These are phyloP conservation scores for Hippopotamus amphibius DNA, from an alignment of 2,113 vertebrate genomes.

Conservation along the genomic window DNA sequence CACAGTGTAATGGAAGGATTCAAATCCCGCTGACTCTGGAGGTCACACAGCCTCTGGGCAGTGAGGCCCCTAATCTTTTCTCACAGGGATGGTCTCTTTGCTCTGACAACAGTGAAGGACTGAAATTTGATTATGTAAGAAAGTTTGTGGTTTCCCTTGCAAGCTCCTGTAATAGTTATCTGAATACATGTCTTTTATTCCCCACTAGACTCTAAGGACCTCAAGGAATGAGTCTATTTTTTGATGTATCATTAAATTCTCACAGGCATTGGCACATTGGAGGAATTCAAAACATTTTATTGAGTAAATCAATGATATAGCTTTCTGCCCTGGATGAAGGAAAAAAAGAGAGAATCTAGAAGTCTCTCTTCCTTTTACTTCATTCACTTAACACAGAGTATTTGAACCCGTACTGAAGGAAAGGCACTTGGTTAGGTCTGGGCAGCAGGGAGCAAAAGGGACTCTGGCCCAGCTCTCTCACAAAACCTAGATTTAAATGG, in stretches of 20 bases:
- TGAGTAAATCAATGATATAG: no score
- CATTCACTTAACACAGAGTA: neutral
- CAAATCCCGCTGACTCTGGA: no score
- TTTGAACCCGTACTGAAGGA: neutral
- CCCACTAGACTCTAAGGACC: no score
- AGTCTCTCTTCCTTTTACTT: neutral
- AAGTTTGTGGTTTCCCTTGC: no score
- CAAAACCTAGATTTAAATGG: neutral
- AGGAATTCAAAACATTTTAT: neutral
- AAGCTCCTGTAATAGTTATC: no score
- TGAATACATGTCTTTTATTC: no score
- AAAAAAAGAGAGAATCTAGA: neutral
- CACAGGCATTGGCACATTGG: neutral
- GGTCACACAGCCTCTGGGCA: neutral
- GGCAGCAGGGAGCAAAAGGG: neutral
- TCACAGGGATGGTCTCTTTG: no score
- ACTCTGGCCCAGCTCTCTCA: neutral
- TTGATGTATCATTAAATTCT: neutral
- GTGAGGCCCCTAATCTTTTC: no score
- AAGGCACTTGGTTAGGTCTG: neutral
- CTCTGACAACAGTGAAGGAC: no score
- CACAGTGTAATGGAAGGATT: neutral
- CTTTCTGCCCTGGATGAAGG: neutral
- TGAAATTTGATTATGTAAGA: no score
- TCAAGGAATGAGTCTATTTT: no score